Evolutionary conservation across 2,888 invertebrate species (phyloP), one percentile per base, ranked within the genome.

Genomic region (Plagodis pulveraria): DNA sequence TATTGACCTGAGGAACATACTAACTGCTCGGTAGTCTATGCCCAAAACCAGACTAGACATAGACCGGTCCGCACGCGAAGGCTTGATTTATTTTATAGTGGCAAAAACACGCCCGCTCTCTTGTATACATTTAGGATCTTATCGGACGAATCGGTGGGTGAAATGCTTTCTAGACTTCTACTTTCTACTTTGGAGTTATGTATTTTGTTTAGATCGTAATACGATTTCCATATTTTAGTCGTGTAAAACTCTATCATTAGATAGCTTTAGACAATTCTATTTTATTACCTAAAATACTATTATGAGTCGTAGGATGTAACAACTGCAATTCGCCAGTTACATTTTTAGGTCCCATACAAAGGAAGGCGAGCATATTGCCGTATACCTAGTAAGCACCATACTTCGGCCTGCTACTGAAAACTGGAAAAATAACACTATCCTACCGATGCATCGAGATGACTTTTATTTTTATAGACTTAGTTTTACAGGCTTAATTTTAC

Each of bases 101-200:
- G 56, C 40, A 34, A 36, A 32, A 46, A 52, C 52, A 52, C 36
- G 46, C 57, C 47, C 47, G 36, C 52, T 34, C 43, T 44, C 38
- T 57, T 43, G 52, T 48, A 58, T 52, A 58, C 38, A 51, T 52
- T 57, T 40, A 47, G 48, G 48, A 44, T 48, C 48, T 35, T 58
- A 53, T 49, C 56, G 12, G 48, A n/a, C 22, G 6, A 32, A 52
- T 53, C 49, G 34, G 35, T 38, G 36, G 10, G 33, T 46, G 47
- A 5, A 38, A 8, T 57, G 34, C 34, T 49, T 58, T 58, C 51
- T 51, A 51, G 6, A 10, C 33, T 34, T 11, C 6, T 45, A 51
- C 56, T 56, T 56, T 56, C 56, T 33, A 50, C 41, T 50, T 35
- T 12, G 12, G 12, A 42, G 41, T 10, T 22, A 22, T 22, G 22